These are phyloP conservation scores for Mobula birostris DNA, from an alignment of 2,113 vertebrate genomes.

Conservation along the genomic window DNA sequence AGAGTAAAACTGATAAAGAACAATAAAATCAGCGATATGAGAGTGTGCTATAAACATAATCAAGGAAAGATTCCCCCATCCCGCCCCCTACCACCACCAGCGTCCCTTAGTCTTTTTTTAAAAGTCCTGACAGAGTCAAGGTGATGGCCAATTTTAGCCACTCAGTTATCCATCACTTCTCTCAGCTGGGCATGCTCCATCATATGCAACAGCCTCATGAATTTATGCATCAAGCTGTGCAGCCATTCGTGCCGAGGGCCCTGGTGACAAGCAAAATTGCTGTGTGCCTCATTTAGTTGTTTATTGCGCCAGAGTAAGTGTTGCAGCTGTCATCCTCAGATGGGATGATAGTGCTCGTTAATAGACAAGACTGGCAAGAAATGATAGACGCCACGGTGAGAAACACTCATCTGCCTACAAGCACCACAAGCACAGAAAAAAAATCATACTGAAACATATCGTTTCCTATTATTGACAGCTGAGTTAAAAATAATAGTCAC, in stretches of 20 bases:
- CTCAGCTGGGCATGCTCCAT: constrained; percentile 75
- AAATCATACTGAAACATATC: constrained; percentile 68
- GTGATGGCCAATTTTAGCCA: constrained; percentile 79
- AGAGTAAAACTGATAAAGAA: background rate
- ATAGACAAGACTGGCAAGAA: constrained; percentile 79
- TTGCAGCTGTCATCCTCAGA: constrained; percentile 75
- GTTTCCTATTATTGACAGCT: constrained; percentile 68
- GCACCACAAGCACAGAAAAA: constrained; percentile 53
- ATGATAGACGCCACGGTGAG: constrained; percentile 74
- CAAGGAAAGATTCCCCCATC: background rate
- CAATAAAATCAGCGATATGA: background rate
- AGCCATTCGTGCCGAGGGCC: constrained; percentile 75
- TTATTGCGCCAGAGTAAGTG: constrained; percentile 79
- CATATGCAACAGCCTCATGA: constrained; percentile 78
- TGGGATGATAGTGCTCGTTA: constrained; percentile 75
- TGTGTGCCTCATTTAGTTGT: constrained; percentile 80
- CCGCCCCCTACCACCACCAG: background rate
- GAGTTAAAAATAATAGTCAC: constrained; percentile 59
- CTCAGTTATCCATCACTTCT: constrained; percentile 77
- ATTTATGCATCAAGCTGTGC: constrained; percentile 81
- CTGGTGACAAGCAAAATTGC: constrained; percentile 78
- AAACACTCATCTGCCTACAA: constrained; percentile 69
- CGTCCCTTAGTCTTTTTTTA: constrained; percentile 39
- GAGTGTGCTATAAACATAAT: background rate
- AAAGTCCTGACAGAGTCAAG: constrained; percentile 80